A percentile compares a stretch with the other conserved stretches of the same genome.
phyloP scores from a whole-genome alignment of 2,888 invertebrate species.

The Alloscopus bannaensis region DNA sequence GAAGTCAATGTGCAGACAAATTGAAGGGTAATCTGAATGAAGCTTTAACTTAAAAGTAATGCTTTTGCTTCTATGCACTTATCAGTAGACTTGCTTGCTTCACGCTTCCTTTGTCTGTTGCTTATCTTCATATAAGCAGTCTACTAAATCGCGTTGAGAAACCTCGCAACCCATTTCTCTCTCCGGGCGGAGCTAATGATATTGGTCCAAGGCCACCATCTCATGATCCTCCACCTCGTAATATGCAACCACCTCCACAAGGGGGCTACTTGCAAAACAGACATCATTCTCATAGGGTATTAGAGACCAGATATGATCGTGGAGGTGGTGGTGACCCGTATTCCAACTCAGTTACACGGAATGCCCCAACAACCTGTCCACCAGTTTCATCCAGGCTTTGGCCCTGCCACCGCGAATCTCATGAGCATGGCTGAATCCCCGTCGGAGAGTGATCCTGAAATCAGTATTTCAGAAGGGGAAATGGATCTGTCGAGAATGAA shows the following conservation, averaged over 20 bases:
- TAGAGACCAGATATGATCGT: not conserved
- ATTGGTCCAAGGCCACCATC: not conserved
- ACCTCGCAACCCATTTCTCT: slow-evolving; percentile 4
- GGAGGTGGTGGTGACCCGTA: slow-evolving; percentile 41
- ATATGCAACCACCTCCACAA: not conserved
- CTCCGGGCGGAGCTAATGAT: not conserved
- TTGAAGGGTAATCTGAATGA: slow-evolving; percentile 58
- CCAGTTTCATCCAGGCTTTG: slow-evolving; percentile 37
- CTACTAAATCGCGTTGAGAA: slow-evolving; percentile 3
- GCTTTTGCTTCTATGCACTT: too few relatives aligned
- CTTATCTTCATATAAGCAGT: not conserved
- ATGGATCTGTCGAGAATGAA: not conserved
- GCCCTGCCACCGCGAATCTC: slow-evolving; percentile 45
- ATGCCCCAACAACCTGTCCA: not conserved
- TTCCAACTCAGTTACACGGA: not conserved
- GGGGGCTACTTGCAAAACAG: not conserved
- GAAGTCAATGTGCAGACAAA: slow-evolving; percentile 52
- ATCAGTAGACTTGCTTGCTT: not conserved
- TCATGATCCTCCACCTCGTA: slow-evolving; percentile 1
- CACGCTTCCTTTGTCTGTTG: not conserved
- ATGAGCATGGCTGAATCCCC: slow-evolving; percentile 16
- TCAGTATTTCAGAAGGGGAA: slow-evolving; percentile 1
- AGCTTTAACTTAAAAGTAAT: too few relatives aligned
- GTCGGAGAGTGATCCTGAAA: not conserved
- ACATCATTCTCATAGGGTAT: not conserved